Conservation (phyloP, 1,140 invertebrate genomes). For the Bombus vancouverensis region DNA sequence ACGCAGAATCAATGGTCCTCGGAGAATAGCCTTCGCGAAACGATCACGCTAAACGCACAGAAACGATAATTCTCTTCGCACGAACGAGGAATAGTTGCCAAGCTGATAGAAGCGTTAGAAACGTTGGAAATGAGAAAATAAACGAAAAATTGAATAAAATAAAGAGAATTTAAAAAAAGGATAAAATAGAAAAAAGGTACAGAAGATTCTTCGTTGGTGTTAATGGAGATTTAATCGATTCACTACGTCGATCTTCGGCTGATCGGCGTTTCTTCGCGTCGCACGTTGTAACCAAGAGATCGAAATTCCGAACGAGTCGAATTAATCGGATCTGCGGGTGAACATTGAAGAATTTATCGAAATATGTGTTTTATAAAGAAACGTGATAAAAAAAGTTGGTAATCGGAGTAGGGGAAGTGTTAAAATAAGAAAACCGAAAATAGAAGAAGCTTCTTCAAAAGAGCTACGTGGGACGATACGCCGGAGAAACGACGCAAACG, state of each 20-base stretch:
- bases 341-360: background rate
- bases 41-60: slow-evolving; percentile 64
- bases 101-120: too few species aligned
- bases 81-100: background rate
- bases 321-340: background rate
- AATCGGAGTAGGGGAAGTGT: background rate
- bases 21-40: background rate
- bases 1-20: background rate
- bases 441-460: background rate
- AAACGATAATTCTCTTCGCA: slow-evolving; percentile 26
- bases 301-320: background rate
- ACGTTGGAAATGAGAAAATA: background rate
- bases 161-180: background rate
- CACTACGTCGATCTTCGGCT: background rate
- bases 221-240: background rate
- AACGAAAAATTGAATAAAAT: background rate
- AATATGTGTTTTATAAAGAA: background rate
- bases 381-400: background rate
- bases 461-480: slow-evolving; percentile 10
- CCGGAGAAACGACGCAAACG: slow-evolving; percentile 43
- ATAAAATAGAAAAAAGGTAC: background rate
- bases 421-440: background rate
- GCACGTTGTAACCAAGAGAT: too few species aligned
- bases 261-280: background rate
- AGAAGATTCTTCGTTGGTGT: background rate